These are phyloP conservation scores for Lumbricus terrestris DNA, from an alignment of 2,888 invertebrate species.

Conservation along the genomic window DNA sequence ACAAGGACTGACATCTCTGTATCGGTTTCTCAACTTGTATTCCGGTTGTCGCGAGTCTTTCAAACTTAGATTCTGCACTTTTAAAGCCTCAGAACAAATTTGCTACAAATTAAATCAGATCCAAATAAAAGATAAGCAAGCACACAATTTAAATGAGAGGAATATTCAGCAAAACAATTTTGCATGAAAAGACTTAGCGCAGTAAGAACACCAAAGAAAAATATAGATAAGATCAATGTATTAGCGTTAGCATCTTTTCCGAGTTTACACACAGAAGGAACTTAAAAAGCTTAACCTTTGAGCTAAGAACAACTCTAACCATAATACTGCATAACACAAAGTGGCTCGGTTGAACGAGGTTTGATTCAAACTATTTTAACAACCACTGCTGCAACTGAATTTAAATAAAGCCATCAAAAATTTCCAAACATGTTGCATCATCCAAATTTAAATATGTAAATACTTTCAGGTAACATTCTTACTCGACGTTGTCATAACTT, in stretches of 20 bases:
- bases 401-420: neutral
- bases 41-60: conserved; percentile 74
- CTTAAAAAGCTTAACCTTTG: neutral
- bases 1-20: conserved; percentile 90
- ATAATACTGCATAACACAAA: neutral
- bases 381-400: neutral
- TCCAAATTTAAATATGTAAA: neutral
- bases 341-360: neutral
- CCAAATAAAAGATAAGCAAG: neutral
- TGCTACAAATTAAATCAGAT: conserved; percentile 34
- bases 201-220: neutral
- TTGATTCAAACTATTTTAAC: neutral
- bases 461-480: neutral
- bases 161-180: neutral
- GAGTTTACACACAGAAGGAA: neutral
- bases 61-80: conserved; percentile 42
- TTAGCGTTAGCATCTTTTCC: neutral
- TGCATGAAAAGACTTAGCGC: neutral
- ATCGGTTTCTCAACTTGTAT: conserved; percentile 82
- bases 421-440: neutral
- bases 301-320: neutral
- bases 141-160: neutral
- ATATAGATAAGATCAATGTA: neutral
- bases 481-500: neutral
- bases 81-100: conserved; percentile 30